These are phyloP conservation scores for Hoplostethus atlanticus DNA, from an alignment of 2,797 vertebrate species.

Conservation along the genomic window DNA sequence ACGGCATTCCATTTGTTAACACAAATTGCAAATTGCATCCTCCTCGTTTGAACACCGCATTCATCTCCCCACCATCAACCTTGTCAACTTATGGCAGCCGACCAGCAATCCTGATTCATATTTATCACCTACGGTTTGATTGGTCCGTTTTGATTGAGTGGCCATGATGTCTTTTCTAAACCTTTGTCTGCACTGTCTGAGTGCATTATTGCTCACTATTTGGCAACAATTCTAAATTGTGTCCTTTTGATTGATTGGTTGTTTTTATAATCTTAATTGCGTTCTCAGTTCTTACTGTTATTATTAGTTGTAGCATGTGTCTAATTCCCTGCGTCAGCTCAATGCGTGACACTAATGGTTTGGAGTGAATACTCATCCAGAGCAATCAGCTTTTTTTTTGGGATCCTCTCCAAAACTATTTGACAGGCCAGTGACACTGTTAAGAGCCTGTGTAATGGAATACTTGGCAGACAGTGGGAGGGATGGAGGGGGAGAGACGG, in stretches of 20 bases:
- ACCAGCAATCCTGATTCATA: not conserved
- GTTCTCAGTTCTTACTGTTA: not conserved
- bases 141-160: not conserved
- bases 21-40: no score
- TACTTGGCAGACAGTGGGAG: conserved; percentile 55
- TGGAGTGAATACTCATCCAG: conserved; percentile 31
- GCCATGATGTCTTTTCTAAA: not conserved
- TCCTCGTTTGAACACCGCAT: no score
- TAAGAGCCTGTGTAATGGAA: conserved; percentile 71
- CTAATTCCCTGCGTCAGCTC: conserved; percentile 20
- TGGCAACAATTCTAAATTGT: no score
- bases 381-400: conserved; percentile 50
- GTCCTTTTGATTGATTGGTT: no score
- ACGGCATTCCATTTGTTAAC: no score
- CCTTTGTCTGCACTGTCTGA: no score
- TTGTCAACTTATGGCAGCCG: not conserved
- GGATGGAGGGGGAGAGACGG: conserved; percentile 26
- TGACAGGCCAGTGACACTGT: conserved; percentile 54
- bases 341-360: conserved; percentile 30
- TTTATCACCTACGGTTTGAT: not conserved
- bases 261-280: conserved; percentile 7
- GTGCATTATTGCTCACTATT: no score
- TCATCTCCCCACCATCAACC: no score
- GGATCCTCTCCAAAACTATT: conserved; percentile 68
- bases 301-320: conserved; percentile 8